A percentile compares a stretch with the other conserved stretches of the same genome.
Conservation (phyloP, 2,888 invertebrate species). For the Apodemia hepburni region DNA sequence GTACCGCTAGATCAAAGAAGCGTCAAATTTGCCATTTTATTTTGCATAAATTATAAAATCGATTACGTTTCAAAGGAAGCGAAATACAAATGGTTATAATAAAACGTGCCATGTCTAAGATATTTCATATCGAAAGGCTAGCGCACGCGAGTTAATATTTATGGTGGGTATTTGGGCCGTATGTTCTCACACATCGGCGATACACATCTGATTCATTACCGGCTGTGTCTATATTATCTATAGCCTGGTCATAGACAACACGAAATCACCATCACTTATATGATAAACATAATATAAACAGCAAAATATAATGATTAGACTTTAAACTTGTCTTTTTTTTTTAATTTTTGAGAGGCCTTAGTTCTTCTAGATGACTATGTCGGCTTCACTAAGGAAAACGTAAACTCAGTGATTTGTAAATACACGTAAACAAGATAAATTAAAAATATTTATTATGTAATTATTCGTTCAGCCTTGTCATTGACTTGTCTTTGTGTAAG, state of each 20-base stretch:
- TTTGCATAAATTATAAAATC: slow-evolving; percentile 4
- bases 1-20: not conserved
- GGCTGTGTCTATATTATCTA: slow-evolving; percentile 59
- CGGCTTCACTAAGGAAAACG: no score
- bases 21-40: not conserved
- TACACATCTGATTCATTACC: slow-evolving; percentile 79
- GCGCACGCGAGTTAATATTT: slow-evolving; percentile 75
- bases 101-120: slow-evolving; percentile 28
- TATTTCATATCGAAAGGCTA: slow-evolving; percentile 31
- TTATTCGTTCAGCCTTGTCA: no score
- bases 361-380: no score
- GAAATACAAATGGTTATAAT: slow-evolving; percentile 19
- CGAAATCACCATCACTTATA: slow-evolving; percentile 22
- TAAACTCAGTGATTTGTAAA: no score
- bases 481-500: no score
- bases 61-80: slow-evolving; percentile 4
- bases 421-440: no score
- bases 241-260: slow-evolving; percentile 27
- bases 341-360: no score
- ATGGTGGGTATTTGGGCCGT: slow-evolving; percentile 76
- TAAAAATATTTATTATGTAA: no score
- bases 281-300: not conserved
- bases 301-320: not conserved
- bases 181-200: slow-evolving; percentile 78
- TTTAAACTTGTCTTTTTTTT: not conserved